Evolutionary conservation across 2,113 vertebrate genomes (phyloP).

Genomic region (Gracilinanus agilis): DNA sequence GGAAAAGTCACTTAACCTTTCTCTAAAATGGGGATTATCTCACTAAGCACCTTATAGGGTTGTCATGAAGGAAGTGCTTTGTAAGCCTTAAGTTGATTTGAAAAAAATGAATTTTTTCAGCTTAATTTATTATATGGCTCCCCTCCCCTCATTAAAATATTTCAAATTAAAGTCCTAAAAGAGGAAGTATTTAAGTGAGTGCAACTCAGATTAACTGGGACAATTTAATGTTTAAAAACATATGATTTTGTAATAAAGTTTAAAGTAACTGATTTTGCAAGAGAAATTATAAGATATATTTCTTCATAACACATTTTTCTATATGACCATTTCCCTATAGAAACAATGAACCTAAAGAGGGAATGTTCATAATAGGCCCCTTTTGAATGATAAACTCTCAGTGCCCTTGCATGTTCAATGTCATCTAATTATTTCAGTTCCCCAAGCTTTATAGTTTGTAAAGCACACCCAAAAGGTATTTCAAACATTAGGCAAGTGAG

Average conservation of each 20-base stretch:
- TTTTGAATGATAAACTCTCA: not conserved
- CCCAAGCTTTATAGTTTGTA: not conserved
- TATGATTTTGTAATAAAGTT: not conserved
- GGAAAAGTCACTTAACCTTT: constrained; percentile 24
- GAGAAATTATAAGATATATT: not conserved
- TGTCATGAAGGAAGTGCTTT: not conserved
- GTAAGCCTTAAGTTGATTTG: not conserved
- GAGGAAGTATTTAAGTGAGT: not conserved
- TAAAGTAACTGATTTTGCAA: not conserved
- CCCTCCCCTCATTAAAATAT: not conserved
- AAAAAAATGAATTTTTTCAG: not conserved
- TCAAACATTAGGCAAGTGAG: not conserved
- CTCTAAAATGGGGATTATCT: not conserved
- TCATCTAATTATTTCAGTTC: not conserved
- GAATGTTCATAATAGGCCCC: not conserved
- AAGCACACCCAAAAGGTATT: not conserved
- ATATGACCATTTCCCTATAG: not conserved
- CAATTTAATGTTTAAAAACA: not conserved
- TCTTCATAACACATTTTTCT: not conserved
- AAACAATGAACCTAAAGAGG: not conserved
- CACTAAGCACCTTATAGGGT: not conserved
- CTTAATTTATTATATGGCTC: not conserved
- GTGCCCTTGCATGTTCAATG: not conserved
- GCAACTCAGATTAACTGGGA: not conserved
- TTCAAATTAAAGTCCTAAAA: not conserved